Conservation (phyloP, 2,113 vertebrate species). For the Lynx canadensis region DNA sequence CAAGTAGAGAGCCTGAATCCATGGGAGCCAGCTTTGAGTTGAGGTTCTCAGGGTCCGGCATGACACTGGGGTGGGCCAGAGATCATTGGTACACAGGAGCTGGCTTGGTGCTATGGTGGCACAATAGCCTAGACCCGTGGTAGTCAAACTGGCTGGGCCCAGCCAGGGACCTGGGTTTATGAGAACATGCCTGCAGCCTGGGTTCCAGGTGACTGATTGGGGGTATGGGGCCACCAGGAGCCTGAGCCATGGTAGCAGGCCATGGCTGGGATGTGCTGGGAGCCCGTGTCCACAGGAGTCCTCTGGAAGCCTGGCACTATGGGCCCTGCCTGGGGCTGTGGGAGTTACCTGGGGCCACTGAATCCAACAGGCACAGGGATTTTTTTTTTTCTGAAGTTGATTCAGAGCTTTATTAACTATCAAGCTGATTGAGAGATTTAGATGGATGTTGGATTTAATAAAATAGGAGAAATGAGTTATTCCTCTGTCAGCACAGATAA, state of each 20-base stretch:
- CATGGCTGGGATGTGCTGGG: neutral
- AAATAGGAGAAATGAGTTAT: neutral
- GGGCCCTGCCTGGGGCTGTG: neutral
- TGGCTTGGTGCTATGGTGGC: neutral
- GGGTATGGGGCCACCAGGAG: neutral
- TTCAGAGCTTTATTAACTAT: neutral
- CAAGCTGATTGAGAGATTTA: neutral
- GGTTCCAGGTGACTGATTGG: neutral
- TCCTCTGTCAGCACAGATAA: neutral
- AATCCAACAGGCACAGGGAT: neutral
- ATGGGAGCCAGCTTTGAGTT: neutral
- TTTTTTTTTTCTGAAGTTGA: neutral
- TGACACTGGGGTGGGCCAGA: neutral
- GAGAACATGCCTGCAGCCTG: too few species aligned
- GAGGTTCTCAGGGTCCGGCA: neutral
- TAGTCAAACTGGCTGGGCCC: neutral
- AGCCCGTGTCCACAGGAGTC: neutral
- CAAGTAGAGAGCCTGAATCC: neutral
- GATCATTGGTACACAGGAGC: fast-evolving
- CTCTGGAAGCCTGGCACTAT: neutral
- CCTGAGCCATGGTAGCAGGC: neutral
- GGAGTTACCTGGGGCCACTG: neutral
- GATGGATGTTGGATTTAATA: neutral
- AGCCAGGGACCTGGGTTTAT: neutral
- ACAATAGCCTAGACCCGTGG: neutral